phyloP scores from a whole-genome alignment of 2,888 invertebrate species.

The Ferdinandea cuprea region DNA sequence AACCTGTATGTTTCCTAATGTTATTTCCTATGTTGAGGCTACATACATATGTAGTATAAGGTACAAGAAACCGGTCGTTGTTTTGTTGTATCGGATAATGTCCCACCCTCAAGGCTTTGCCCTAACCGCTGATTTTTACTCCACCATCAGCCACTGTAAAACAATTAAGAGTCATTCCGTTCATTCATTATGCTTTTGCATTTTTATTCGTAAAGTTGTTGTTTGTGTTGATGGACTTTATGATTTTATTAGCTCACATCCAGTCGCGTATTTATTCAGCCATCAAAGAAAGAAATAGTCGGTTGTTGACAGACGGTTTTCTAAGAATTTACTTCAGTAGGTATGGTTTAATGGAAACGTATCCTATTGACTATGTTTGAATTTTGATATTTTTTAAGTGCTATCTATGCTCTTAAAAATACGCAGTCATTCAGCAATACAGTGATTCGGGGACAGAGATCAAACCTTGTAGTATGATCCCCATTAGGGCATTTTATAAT shows the following conservation, averaged over 20 bases:
- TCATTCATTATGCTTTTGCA: constrained; percentile 45
- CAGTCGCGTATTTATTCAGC: not conserved
- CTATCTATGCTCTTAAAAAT: constrained; percentile 47
- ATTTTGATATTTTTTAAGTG: not conserved
- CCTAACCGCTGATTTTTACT: constrained; percentile 10
- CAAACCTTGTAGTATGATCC: constrained; percentile 29
- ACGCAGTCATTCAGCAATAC: constrained; percentile 22
- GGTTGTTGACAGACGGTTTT: constrained; percentile 58
- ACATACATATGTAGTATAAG: not conserved
- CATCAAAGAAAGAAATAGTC: constrained; percentile 15
- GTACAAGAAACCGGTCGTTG: not conserved
- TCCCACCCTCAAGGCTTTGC: constrained; percentile 2
- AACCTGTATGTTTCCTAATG: constrained; percentile 19
- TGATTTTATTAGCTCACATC: constrained; percentile 42
- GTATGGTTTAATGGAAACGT: not conserved
- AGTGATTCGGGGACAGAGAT: not conserved
- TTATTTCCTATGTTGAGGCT: constrained; percentile 3
- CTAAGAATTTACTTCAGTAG: constrained; percentile 25
- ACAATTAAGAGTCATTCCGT: constrained; percentile 68
- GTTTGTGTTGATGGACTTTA: constrained; percentile 37
- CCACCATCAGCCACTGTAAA: constrained; percentile 28
- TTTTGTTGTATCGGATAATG: constrained; percentile 7
- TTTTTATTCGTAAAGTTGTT: constrained; percentile 22
- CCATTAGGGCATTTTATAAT: constrained; percentile 70
- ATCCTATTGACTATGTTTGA: not conserved